Conservation (phyloP, 2,113 vertebrate genomes). For the Oostethus manadensis region DNA sequence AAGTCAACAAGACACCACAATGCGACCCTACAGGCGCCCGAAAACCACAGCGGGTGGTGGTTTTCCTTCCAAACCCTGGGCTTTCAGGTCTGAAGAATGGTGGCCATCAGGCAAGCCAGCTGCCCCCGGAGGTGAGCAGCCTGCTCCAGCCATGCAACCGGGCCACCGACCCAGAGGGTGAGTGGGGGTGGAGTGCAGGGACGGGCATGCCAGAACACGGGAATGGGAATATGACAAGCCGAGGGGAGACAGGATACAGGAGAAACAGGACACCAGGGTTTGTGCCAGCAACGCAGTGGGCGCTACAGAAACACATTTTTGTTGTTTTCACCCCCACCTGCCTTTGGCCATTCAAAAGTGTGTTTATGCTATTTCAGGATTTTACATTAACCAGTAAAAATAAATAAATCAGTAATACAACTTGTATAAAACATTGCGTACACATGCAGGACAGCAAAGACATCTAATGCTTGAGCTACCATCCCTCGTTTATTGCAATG, state of each 20-base stretch:
- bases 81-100: conserved; percentile 67
- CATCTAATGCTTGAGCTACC: no score
- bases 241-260: conserved; percentile 59
- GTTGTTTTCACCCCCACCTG: conserved; percentile 4
- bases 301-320: conserved; percentile 51
- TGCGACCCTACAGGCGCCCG: conserved; percentile 8
- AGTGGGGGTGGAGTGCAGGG: conserved; percentile 49
- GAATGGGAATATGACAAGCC: conserved; percentile 62
- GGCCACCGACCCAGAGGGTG: conserved; percentile 46
- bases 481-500: no score
- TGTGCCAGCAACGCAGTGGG: conserved; percentile 59
- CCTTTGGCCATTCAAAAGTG: no score
- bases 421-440: no score
- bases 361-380: not conserved
- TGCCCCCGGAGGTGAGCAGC: conserved; percentile 75
- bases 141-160: conserved; percentile 57
- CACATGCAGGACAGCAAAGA: no score
- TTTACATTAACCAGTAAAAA: conserved; percentile 35
- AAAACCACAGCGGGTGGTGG: conserved; percentile 20
- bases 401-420: not conserved
- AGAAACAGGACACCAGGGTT: conserved; percentile 43
- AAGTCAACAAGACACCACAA: conserved; percentile 59
- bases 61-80: conserved; percentile 17
- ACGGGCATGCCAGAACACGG: conserved; percentile 65
- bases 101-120: conserved; percentile 74